Evolutionary conservation across 2,888 invertebrate species (phyloP).

Genomic region (Drosophila glabriapex): DNA sequence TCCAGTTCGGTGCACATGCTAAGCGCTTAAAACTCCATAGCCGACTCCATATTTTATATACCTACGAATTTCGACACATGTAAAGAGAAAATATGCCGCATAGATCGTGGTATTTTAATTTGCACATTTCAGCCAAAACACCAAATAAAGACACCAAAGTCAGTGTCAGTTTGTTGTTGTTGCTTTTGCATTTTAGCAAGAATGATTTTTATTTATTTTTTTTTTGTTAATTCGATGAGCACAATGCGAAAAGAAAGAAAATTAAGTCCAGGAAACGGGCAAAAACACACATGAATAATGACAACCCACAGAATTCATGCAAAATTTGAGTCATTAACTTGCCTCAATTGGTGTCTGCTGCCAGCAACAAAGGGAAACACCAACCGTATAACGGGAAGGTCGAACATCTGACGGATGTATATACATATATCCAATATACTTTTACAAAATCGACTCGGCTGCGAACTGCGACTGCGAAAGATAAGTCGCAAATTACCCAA

Average conservation of each 20-base stretch:
- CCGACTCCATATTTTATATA: constrained; percentile 18
- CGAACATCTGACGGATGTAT: background rate
- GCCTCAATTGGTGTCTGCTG: constrained; percentile 33
- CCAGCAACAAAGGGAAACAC: constrained; percentile 37
- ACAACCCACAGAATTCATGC: constrained; percentile 39
- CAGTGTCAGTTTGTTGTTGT: constrained; percentile 31
- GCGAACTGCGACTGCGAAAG: background rate
- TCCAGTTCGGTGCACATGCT: constrained; percentile 55
- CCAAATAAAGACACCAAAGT: constrained; percentile 29
- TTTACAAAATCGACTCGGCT: background rate
- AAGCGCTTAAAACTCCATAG: constrained; percentile 19
- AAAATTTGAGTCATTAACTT: constrained; percentile 68
- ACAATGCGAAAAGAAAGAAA: constrained; percentile 61
- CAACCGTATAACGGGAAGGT: constrained; percentile 3
- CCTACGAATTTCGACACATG: constrained; percentile 29
- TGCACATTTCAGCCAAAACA: constrained; percentile 53
- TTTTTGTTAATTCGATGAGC: constrained; percentile 59
- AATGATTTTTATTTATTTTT: constrained; percentile 33
- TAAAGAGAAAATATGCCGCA: constrained; percentile 39
- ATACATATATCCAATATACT: constrained; percentile 7
- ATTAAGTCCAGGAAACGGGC: constrained; percentile 59
- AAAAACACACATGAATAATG: constrained; percentile 32
- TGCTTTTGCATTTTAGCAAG: constrained; percentile 21
- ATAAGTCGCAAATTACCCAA: background rate
- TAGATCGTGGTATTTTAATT: constrained; percentile 68